Conservation (phyloP, 2,113 vertebrate species). For the Globicephala melas region DNA sequence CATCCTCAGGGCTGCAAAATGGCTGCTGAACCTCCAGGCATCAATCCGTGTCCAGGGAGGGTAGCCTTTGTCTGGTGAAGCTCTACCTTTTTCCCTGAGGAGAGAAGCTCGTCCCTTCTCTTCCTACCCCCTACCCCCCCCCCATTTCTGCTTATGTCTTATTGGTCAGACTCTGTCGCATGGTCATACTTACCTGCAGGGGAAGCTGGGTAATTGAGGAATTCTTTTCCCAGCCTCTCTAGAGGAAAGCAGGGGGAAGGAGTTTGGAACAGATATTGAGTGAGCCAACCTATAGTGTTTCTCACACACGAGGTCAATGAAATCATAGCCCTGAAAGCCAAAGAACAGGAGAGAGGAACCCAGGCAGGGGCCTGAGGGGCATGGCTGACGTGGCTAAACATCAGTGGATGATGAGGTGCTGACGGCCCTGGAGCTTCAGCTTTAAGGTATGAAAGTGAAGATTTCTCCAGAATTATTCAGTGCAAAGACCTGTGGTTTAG, state of each 20-base stretch:
- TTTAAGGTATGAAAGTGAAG: not conserved
- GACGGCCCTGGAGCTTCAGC: not conserved
- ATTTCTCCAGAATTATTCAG: conserved; percentile 2
- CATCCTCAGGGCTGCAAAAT: not conserved
- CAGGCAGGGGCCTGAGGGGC: not conserved
- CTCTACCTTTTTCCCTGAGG: not conserved
- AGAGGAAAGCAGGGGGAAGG: not conserved
- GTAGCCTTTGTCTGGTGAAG: not conserved
- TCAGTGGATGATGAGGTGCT: not conserved
- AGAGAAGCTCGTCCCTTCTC: not conserved
- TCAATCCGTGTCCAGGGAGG: not conserved
- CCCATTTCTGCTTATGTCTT: not conserved
- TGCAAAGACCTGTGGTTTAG: not conserved
- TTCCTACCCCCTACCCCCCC: not conserved
- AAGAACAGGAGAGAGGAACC: not conserved
- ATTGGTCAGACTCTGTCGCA: conserved; percentile 4
- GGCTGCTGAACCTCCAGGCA: not conserved
- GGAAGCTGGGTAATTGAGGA: not conserved
- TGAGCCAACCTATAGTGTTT: not conserved
- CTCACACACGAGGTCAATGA: not conserved
- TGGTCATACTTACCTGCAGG: not conserved
- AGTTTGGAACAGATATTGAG: not conserved
- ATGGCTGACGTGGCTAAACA: not conserved
- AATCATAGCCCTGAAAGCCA: not conserved
- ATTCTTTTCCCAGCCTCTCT: not conserved